phyloP scores from a whole-genome alignment of 2,888 invertebrate genomes.

The Pogonocherus hispidulus region DNA sequence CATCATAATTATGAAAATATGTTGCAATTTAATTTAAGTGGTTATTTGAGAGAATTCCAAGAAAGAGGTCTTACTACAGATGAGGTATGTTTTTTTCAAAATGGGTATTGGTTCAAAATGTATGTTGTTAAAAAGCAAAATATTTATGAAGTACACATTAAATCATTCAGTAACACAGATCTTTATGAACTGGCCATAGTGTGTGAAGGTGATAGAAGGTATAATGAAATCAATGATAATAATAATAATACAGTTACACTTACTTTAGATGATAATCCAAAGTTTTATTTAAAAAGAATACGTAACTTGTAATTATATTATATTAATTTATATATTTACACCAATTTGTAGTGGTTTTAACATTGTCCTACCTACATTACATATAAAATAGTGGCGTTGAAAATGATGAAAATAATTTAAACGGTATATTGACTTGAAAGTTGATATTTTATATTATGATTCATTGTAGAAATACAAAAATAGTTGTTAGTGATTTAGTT shows the following conservation, averaged over 20 bases:
- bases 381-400: too few relatives aligned
- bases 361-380: too few relatives aligned
- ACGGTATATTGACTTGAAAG: too few relatives aligned
- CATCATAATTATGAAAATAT: neutral
- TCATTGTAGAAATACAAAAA: too few relatives aligned
- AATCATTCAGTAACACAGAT: neutral
- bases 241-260: neutral
- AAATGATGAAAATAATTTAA: too few relatives aligned
- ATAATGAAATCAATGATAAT: neutral
- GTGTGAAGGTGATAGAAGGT: neutral
- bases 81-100: neutral
- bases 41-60: neutral
- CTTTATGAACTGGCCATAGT: neutral
- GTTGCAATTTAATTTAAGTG: neutral
- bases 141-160: neutral
- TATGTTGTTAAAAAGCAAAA: neutral
- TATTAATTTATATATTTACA: too few relatives aligned
- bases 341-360: too few relatives aligned
- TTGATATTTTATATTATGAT: too few relatives aligned
- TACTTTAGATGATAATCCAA: neutral
- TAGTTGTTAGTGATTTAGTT: too few relatives aligned
- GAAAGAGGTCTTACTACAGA: neutral
- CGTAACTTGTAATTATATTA: neutral
- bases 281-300: slow-evolving; percentile 3
- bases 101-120: neutral